phyloP scores from a whole-genome alignment of 2,797 vertebrate species.

The Masticophis lateralis region DNA sequence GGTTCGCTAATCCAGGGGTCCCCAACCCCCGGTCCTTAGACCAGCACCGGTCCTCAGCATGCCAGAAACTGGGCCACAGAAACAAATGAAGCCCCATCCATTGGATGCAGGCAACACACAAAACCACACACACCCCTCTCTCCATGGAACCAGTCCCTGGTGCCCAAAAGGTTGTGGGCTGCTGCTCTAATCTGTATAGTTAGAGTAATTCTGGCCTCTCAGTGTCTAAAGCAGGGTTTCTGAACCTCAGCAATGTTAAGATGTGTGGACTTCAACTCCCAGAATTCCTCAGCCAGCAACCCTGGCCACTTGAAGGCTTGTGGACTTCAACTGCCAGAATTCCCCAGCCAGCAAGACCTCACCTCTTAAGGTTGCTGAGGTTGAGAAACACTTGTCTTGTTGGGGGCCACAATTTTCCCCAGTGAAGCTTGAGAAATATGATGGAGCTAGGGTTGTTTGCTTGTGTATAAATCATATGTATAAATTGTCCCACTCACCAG shows the following conservation, averaged over 20 bases:
- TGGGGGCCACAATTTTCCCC: too few species aligned
- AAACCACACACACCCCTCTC: neutral
- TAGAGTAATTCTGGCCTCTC: neutral
- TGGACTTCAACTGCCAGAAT: neutral
- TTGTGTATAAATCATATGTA: neutral
- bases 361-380: neutral
- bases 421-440: neutral
- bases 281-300: neutral
- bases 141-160: too few species aligned
- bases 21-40: neutral
- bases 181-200: neutral
- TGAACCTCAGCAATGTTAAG: neutral
- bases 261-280: neutral
- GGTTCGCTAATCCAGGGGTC: too few species aligned
- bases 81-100: neutral
- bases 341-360: neutral
- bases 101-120: neutral
- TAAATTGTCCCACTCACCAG: neutral
- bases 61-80: neutral
- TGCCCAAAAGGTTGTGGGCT: too few species aligned
- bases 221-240: neutral
- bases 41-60: neutral
- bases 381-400: neutral
- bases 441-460: neutral
- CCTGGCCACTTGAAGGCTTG: neutral